Evolutionary conservation across 2,888 invertebrate genomes (phyloP).

Genomic region (Apodemia mormo): DNA sequence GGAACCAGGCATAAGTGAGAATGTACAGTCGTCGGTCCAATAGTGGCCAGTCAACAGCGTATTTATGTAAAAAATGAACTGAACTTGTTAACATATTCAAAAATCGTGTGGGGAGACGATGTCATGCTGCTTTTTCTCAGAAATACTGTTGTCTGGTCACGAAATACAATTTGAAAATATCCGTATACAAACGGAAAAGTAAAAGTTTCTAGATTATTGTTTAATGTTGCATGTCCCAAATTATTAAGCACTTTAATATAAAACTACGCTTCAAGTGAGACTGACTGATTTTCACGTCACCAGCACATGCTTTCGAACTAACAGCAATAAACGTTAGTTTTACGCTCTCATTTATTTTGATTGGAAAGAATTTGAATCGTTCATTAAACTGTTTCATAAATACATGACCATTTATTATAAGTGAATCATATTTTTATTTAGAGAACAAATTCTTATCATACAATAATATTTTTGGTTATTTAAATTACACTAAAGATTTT

Average conservation of each 20-base stretch:
- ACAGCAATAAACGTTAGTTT: constrained; percentile 39
- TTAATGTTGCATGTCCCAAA: constrained; percentile 10
- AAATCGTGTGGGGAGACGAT: not conserved
- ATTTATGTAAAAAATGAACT: no score
- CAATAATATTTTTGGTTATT: not conserved
- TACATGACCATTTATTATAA: constrained; percentile 20
- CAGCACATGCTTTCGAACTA: constrained; percentile 37
- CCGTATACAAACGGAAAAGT: not conserved
- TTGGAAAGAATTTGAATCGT: constrained; percentile 54
- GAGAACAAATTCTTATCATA: not conserved
- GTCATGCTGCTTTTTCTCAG: not conserved
- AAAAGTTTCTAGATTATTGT: constrained; percentile 1
- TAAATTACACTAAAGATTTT: not conserved
- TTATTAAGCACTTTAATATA: constrained; percentile 2
- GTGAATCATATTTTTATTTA: not conserved
- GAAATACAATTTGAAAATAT: not conserved
- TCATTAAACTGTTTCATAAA: constrained; percentile 40
- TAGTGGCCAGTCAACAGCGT: no score
- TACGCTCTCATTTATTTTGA: constrained; percentile 36
- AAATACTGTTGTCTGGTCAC: constrained; percentile 9
- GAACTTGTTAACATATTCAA: no score
- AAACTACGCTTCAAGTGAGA: constrained; percentile 3
- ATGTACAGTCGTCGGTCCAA: no score
- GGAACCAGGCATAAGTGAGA: no score
- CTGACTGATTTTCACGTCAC: constrained; percentile 23